Conservation (phyloP, 1,140 invertebrate species). For the Mycetomoellerius zeteki region DNA sequence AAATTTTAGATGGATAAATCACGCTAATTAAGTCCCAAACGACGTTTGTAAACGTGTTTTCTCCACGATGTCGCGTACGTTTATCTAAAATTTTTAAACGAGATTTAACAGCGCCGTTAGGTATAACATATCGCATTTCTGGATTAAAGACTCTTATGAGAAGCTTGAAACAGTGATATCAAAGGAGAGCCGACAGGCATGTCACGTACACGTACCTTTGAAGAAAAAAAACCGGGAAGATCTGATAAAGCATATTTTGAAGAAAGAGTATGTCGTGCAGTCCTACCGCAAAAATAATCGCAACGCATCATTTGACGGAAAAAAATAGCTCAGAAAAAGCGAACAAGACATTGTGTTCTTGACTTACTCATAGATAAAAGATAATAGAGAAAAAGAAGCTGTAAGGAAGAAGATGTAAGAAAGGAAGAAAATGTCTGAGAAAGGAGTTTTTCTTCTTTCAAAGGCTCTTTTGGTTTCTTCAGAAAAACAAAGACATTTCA, state of each 20-base stretch:
- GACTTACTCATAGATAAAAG: background rate
- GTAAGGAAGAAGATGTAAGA: too few relatives aligned
- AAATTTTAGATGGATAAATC: background rate
- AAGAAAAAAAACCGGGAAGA: background rate
- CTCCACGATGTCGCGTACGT: conserved; percentile 20
- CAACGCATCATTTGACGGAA: conserved; percentile 40
- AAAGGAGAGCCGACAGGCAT: conserved; percentile 8
- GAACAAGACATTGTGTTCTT: conserved; percentile 20
- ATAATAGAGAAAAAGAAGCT: background rate
- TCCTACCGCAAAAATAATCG: conserved; percentile 24
- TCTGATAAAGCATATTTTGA: conserved; percentile 25
- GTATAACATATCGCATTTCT: conserved; percentile 52
- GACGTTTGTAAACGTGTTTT: conserved; percentile 30
- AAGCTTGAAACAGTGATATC: conserved; percentile 34
- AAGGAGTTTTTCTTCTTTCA: background rate
- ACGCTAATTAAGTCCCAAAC: conserved; percentile 34
- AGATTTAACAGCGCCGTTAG: conserved; percentile 47
- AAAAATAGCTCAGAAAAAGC: conserved; percentile 42
- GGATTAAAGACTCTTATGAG: conserved; percentile 40
- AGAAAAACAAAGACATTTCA: background rate
- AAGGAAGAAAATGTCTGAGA: background rate
- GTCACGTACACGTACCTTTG: conserved; percentile 21
- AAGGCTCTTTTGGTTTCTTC: background rate
- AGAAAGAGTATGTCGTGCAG: conserved; percentile 7
- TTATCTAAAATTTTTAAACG: conserved; percentile 40